Evolutionary conservation across 2,113 vertebrate genomes (phyloP), one percentile per base, ranked within the genome.

Genomic region (Strix uralensis): DNA sequence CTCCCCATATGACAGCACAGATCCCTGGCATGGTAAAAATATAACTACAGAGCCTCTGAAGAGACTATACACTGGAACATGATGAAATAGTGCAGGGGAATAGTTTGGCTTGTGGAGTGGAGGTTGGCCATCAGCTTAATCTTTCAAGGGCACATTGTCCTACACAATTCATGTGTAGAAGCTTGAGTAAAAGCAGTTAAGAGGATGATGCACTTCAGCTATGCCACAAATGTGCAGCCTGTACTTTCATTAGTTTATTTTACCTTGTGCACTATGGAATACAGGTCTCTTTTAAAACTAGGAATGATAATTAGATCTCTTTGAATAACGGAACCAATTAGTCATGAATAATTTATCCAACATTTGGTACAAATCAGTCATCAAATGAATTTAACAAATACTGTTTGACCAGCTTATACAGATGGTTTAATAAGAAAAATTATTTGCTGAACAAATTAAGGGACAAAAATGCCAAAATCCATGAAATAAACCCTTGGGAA

Each of bases 271-370:
- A 7, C 11, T 42, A 0, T 36, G 70, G 16, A 89, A 32, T 81
- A 65, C 23, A 65, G 36, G 32, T 86, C 15, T 15, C 32, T 94
- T 91, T 89, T 77, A 86, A 91, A 85, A 70, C 36, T 42, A n/a
- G 22, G 22, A 8, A 49, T 89, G 40, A 61, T 87, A 95, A 91
- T 75, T 94, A 77, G 47, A 70, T 66, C 9, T 81, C 36, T 86
- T 78, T 92, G 80, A 94, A 57, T 82, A 92, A 69, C 0, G 1
- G 54, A 92, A 75, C 46, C 34, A 92, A 52, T 96, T 94, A 94
- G 36, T 85, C 77, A 69, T 91, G 55, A 87, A 89, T 92, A 94
- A 91, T 86, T 94, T 95, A 92, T 87, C 69, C 80, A 95, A 66
- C 13, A 58, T 84, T 84, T 95, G 47, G 25, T 94, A 81, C 34